Evolutionary conservation across 2,888 invertebrate species (phyloP), one percentile per base, ranked within the genome.

Genomic region (Eurois occulta): DNA sequence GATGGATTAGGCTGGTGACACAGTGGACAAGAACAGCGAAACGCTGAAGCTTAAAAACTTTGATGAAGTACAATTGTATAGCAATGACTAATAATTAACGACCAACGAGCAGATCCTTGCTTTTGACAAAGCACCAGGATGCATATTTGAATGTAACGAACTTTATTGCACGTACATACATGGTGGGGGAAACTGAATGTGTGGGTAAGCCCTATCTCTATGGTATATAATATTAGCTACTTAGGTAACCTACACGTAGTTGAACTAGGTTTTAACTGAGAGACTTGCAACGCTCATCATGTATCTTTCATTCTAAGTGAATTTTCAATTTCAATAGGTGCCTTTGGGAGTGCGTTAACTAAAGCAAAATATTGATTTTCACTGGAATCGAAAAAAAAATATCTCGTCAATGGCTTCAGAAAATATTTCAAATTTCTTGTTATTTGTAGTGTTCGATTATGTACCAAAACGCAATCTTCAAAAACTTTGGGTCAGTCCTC

Each of bases 1-100:
- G 85, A 83, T 77, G 77, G 67, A 60, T 81, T 68, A 83, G 82
- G 69, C 43, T 28, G 32, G 67, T 67, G 58, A 78, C 77, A 86
- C 41, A 67, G 72, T 80, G 72, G 18, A 70, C 6, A 32, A 43
- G 55, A 73, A 78, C 1, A 83, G 87, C 88, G 84, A 73, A 66
- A 68, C 81, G 81, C 86, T 79, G 16, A 11, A 64, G 43, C 65
- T 77, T 65, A 18, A 32, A 43, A 48, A 16, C 2, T 16, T 48
- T 24, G 11, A 21, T 24, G 65, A 60, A 28, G 16, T 46, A 16
- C 0, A 3, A 60, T 84, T 72, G 70, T 48, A 13, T n/a, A 48
- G 21, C 8, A 24, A 21, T 28, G 16, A 35, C 8, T 8, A 18
- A 28, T 52, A 16, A 32, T 5, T 6, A 32, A 52, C 11, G 7